Evolutionary conservation across 2,888 invertebrate genomes (phyloP), one percentile per base, ranked within the genome.

Genomic region (Odontocerum albicorne): DNA sequence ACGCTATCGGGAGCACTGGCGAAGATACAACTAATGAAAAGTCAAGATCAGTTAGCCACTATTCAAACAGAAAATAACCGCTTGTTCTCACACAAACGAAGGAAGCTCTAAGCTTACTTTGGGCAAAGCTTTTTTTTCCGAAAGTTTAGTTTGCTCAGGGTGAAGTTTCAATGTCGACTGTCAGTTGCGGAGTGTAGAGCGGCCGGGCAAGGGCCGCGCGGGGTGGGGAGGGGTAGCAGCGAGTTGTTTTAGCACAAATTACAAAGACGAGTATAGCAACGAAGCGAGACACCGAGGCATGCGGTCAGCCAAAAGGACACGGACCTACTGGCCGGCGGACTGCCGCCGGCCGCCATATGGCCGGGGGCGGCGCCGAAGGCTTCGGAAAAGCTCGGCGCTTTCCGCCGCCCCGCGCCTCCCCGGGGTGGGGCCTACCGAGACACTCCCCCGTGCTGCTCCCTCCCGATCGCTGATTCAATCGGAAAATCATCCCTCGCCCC

Each of bases 301-400:
- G 77, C 78, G 77, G 77, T 77, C 77, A 77, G 77, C 77, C 77
- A 75, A 77, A 75, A 75, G 76, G 77, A 77, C 77, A 74, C 77
- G 75, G 77, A 77, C 77, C 78, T 78, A 78, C 78, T 62, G 62
- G 56, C 57, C 51, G 55, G 49, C 54, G 51, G 56, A 39, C 50
- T 43, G 57, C 51, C 38, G 33, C 40, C 46, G 60, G 60, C 55
- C 38, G 59, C 59, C 56, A 54, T 56, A 53, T 57, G 56, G 50
- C 51, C 59, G 52, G 49, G 45, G 55, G 57, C 51, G 57, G 57
- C 57, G 52, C 31, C 50, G 40, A 8, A 20, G 54, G 43, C 39
- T 16, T 39, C 51, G 47, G 45, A n/a, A 33, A 17, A 35, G 17
- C 21, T 60, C 59, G 59, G 46, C 15, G 17, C 27, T 16, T 42